phyloP scores from a whole-genome alignment of 2,797 vertebrate genomes.

The Rhinichthys osculus region DNA sequence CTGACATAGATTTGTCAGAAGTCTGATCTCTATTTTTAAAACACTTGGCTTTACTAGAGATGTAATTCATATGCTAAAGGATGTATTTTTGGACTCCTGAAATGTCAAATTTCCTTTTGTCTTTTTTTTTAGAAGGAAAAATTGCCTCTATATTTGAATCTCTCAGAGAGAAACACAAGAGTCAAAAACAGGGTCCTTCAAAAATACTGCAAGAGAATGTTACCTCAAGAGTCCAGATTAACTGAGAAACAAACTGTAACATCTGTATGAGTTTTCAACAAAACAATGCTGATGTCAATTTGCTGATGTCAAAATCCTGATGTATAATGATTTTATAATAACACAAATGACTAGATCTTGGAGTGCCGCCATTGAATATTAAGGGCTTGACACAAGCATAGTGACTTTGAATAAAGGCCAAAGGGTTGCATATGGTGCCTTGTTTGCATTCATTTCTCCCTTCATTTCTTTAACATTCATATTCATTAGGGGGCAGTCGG shows the following conservation, averaged over 20 bases:
- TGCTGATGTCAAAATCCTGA: no score
- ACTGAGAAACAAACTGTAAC: not conserved
- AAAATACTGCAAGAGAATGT: not conserved
- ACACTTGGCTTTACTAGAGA: not conserved
- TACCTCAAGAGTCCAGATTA: not conserved
- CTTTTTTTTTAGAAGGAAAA: not conserved
- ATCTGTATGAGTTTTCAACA: not conserved
- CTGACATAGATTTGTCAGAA: not conserved
- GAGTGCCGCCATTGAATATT: constrained; percentile 26
- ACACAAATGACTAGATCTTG: not conserved
- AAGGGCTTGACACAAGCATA: constrained; percentile 25
- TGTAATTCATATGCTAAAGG: not conserved
- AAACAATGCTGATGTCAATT: not conserved
- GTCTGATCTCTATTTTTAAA: not conserved
- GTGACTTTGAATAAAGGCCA: constrained; percentile 16
- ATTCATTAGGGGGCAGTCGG: constrained; percentile 39
- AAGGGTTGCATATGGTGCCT: constrained; percentile 26
- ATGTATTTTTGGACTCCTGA: not conserved
- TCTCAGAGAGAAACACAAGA: not conserved
- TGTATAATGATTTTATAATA: not conserved
- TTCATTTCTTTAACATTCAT: constrained; percentile 28
- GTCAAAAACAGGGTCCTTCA: not conserved
- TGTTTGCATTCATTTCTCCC: constrained; percentile 28
- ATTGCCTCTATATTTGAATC: not conserved
- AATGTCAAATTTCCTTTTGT: not conserved